These are phyloP conservation scores for Xyrauchen texanus DNA, from an alignment of 2,113 vertebrate species.

Conservation along the genomic window DNA sequence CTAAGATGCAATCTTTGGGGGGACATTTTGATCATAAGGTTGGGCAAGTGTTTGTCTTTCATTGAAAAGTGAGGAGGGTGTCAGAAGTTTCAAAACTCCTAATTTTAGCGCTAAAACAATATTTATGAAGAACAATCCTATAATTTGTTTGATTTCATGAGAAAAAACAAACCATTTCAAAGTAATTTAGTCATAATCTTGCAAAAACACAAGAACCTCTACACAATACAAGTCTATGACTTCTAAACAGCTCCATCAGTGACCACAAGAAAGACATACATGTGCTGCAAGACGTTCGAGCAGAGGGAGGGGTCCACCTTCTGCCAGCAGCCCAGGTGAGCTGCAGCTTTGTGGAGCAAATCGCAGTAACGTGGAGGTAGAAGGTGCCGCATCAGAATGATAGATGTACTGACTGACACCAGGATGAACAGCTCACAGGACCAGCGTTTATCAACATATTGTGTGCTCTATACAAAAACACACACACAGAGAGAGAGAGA, in stretches of 20 bases:
- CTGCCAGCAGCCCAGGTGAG: constrained; percentile 98
- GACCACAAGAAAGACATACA: constrained; percentile 74
- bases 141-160: background rate
- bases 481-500: too few relatives aligned
- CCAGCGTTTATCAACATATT: constrained; percentile 98
- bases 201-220: background rate
- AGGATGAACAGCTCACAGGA: constrained; percentile 97
- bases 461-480: constrained; percentile 82
- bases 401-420: constrained; percentile 91
- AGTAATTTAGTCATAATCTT: too few relatives aligned
- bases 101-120: background rate
- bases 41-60: background rate
- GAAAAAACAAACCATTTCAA: background rate
- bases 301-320: constrained; percentile 95
- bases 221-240: background rate
- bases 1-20: background rate
- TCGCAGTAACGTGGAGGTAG: constrained; percentile 94
- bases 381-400: constrained; percentile 95
- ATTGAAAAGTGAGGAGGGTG: too few relatives aligned
- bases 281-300: constrained; percentile 95
- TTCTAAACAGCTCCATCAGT: background rate
- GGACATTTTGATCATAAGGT: background rate
- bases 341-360: constrained; percentile 93
- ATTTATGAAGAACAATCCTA: background rate
- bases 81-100: background rate